phyloP scores from a whole-genome alignment of 2,113 vertebrate genomes.

The Fregetta grallaria region DNA sequence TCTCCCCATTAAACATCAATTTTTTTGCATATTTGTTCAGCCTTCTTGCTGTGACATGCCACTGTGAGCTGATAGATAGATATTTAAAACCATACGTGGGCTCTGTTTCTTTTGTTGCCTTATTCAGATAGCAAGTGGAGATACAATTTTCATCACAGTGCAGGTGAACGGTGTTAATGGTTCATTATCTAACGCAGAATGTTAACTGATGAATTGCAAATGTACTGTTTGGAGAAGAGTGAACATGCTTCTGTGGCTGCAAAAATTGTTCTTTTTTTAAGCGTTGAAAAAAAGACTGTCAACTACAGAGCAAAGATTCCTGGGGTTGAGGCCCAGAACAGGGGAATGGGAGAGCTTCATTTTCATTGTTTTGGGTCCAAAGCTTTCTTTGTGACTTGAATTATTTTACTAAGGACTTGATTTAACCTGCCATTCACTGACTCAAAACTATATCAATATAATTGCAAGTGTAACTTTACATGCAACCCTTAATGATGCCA shows the following conservation, averaged over 20 bases:
- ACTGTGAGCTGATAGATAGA: slow-evolving; percentile 61
- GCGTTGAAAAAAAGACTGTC: background rate
- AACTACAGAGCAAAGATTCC: background rate
- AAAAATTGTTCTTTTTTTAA: background rate
- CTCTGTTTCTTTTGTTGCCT: slow-evolving; percentile 52
- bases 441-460: background rate
- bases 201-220: slow-evolving; percentile 50
- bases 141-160: slow-evolving; percentile 34
- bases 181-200: slow-evolving; percentile 47
- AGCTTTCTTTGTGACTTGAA: background rate
- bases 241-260: background rate
- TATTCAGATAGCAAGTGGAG: slow-evolving; percentile 49
- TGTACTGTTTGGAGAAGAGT: background rate
- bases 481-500: background rate
- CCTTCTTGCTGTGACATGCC: slow-evolving; percentile 63
- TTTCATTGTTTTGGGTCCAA: background rate
- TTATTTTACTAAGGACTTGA: background rate
- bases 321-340: background rate
- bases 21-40: slow-evolving; percentile 73
- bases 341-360: background rate
- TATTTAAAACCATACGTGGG: slow-evolving; percentile 60
- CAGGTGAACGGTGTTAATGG: slow-evolving; percentile 63
- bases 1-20: slow-evolving; percentile 65
- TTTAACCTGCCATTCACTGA: background rate
- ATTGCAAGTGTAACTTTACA: background rate